phyloP scores from a whole-genome alignment of 2,888 invertebrate genomes.

The Siphlonurus alternatus region DNA sequence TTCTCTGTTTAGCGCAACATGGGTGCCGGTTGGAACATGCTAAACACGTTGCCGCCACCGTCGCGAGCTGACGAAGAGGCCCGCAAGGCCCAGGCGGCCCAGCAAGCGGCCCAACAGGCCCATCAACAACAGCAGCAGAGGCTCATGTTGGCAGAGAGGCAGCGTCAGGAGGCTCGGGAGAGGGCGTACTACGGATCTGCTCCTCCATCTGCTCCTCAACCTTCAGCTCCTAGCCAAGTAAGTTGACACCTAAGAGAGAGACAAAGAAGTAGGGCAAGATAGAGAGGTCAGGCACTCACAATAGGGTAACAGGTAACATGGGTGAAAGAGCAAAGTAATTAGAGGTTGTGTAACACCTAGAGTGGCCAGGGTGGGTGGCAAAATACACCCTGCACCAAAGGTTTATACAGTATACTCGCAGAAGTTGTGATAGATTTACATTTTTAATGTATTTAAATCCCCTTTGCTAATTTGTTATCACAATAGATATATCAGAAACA shows the following conservation, averaged over 20 bases:
- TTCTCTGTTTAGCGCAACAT: no score
- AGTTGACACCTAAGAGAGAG: no score
- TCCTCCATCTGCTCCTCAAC: slow-evolving; percentile 4
- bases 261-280: background rate
- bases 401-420: no score
- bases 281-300: slow-evolving; percentile 6
- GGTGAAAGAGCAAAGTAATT: no score
- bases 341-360: no score
- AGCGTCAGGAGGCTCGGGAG: slow-evolving; percentile 26
- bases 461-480: no score
- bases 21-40: slow-evolving; percentile 21
- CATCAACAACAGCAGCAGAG: slow-evolving; percentile 10
- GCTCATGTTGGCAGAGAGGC: slow-evolving; percentile 7
- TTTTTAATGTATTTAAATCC: no score
- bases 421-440: no score
- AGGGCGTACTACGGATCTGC: slow-evolving; percentile 15
- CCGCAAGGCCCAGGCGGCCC: background rate
- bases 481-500: no score
- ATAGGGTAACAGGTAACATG: no score
- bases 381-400: no score
- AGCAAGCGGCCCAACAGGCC: slow-evolving; percentile 10
- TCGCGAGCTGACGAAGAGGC: slow-evolving; percentile 5
- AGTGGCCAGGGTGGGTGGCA: no score
- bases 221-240: background rate
- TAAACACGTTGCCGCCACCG: slow-evolving; percentile 22